Evolutionary conservation across 2,888 invertebrate species (phyloP), one percentile per base, ranked within the genome.

Genomic region (Pimpla rufipes): DNA sequence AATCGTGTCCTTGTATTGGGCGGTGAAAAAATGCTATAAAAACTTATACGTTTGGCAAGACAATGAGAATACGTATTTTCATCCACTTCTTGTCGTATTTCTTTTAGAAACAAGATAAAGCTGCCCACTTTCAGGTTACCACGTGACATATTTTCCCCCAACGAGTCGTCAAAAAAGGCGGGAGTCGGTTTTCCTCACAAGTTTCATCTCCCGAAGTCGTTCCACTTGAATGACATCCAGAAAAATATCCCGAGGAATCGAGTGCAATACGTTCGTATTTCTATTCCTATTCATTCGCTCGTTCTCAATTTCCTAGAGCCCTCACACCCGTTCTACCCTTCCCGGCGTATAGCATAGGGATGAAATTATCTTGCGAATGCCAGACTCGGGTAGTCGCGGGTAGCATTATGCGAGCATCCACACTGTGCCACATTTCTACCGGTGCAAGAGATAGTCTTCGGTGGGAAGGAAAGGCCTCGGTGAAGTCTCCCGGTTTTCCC

Each of bases 351-450:
- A 70, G 64, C 81, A 73, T 84, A 87, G 80, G 84, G 81, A 85
- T 85, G 73, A 87, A 86, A 88, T 90, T 88, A 90, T 91, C 88
- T 87, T 79, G 71, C 79, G 84, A 85, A 86, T 81, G 83, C 78
- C 85, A 81, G 77, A n/a, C 62, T 64, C 79, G 79, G 76, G 71
- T 78, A 73, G 84, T 80, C 67, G 50, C 80, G 75, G 37, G 70
- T 35, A 40, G 37, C 81, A 82, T 78, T 75, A 83, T 59, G 70
- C 21, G 71, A 71, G 78, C 79, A 70, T 66, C 73, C 75, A 77
- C 64, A 85, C 77, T 83, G 84, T 81, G 74, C 77, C 79, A 66
- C 64, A 79, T 86, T 84, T 81, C 76, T 64, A 50, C 37, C 57
- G 29, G 29, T 42, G 11, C 35, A 62, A 42, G 66, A 66, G 21